Evolutionary conservation across 2,888 invertebrate genomes (phyloP).

Genomic region (Augochlorella aurata): DNA sequence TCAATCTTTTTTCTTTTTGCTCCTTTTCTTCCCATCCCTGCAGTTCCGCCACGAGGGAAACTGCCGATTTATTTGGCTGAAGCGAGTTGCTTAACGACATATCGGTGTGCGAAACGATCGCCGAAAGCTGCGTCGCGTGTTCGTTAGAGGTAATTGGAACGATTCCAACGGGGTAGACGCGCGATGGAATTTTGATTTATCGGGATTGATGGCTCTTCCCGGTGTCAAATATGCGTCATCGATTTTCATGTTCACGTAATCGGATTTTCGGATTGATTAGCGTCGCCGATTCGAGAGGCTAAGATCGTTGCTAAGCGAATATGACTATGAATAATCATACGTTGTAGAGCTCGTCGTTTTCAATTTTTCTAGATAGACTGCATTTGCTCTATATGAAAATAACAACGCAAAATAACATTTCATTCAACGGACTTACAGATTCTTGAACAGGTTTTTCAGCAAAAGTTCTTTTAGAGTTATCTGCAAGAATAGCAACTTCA

Average conservation of each 20-base stretch:
- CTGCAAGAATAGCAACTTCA: too few species aligned
- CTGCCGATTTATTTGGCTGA: background rate
- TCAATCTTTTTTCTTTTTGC: slow-evolving; percentile 15
- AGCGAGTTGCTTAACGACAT: background rate
- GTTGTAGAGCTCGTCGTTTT: background rate
- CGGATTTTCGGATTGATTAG: slow-evolving; percentile 3
- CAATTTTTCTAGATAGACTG: background rate
- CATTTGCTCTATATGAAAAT: background rate
- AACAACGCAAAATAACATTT: background rate
- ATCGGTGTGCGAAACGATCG: background rate
- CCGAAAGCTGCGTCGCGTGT: background rate
- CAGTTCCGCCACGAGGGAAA: background rate
- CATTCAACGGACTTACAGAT: background rate
- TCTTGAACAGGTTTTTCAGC: background rate
- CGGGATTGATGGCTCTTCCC: slow-evolving; percentile 16
- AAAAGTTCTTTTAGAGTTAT: too few species aligned
- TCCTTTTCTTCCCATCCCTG: background rate
- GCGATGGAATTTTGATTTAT: background rate
- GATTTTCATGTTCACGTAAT: background rate
- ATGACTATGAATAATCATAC: slow-evolving; percentile 3
- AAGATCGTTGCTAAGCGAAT: background rate
- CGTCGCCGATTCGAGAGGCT: background rate
- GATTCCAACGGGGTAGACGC: background rate
- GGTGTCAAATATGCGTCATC: background rate
- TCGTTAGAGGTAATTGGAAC: slow-evolving; percentile 4